Conservation (phyloP, 2,888 invertebrate genomes). For the Hyposoter didymator region DNA sequence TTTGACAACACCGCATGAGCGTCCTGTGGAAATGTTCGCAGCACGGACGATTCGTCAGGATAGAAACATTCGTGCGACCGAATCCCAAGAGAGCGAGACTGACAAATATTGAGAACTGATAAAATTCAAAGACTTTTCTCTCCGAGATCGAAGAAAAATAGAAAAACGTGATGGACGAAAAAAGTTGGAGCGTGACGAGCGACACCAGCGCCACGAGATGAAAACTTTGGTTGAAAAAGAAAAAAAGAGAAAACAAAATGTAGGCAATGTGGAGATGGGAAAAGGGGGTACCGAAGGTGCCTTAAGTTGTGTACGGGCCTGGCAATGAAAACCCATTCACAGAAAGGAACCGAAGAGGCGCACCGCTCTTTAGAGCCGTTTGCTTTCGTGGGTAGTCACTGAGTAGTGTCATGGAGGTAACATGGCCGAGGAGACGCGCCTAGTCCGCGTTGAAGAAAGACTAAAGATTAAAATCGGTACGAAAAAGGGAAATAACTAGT, state of each 20-base stretch:
- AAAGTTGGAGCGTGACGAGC: neutral
- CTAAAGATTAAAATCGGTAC: conserved; percentile 97
- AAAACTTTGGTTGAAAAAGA: neutral
- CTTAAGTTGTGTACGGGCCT: conserved; percentile 70
- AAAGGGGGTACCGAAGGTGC: conserved; percentile 39
- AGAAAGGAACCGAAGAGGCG: conserved; percentile 77
- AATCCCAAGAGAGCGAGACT: no score
- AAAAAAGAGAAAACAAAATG: neutral
- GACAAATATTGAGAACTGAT: no score
- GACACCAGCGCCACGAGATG: neutral
- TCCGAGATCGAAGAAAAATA: neutral
- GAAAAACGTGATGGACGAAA: neutral
- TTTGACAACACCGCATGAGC: no score
- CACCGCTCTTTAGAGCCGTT: conserved; percentile 71
- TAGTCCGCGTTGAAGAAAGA: conserved; percentile 96
- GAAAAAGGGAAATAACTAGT: conserved; percentile 76
- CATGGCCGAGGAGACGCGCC: conserved; percentile 96
- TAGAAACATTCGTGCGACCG: no score
- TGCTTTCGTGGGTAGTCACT: conserved; percentile 77
- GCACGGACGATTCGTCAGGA: no score
- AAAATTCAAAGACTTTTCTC: neutral
- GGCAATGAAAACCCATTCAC: conserved; percentile 78
- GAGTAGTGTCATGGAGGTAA: conserved; percentile 91
- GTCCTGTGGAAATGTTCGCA: no score
- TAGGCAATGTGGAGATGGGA: neutral